Evolutionary conservation across 1,140 invertebrate species (phyloP).

Genomic region (Pseudoatta argentina): DNA sequence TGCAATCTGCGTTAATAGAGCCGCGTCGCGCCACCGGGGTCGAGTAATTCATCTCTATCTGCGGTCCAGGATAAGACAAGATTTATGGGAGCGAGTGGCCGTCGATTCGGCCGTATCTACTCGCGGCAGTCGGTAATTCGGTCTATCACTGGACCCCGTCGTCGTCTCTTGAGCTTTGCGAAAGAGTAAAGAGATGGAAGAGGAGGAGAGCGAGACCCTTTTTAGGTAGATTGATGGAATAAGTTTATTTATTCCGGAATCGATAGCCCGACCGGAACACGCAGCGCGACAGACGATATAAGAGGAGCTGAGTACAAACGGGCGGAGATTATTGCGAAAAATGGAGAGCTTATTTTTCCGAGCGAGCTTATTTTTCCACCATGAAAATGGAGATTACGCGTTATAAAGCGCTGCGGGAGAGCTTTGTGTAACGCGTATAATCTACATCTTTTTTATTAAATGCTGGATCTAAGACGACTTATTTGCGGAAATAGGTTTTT

Average conservation of each 20-base stretch:
- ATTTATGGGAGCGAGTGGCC: constrained; percentile 48
- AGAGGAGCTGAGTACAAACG: constrained; percentile 14
- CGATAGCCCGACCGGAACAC: constrained; percentile 8
- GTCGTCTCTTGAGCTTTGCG: constrained; percentile 45
- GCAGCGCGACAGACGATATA: background rate
- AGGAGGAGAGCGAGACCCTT: background rate
- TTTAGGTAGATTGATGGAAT: constrained; percentile 56
- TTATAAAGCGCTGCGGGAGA: constrained; percentile 9
- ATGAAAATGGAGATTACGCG: constrained; percentile 52
- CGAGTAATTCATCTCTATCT: constrained; percentile 62
- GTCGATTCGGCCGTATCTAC: constrained; percentile 57
- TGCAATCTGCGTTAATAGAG: constrained; percentile 59
- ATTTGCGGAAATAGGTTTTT: background rate
- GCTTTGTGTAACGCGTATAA: constrained; percentile 43
- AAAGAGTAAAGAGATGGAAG: background rate
- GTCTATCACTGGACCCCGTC: constrained; percentile 31
- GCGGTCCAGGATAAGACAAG: constrained; percentile 39
- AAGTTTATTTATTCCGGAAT: constrained; percentile 59
- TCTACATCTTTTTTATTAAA: constrained; percentile 35
- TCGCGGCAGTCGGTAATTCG: constrained; percentile 55
- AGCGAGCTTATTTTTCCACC: constrained; percentile 43
- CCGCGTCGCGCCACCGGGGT: constrained; percentile 34
- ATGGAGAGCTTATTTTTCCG: constrained; percentile 50
- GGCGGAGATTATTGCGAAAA: constrained; percentile 46
- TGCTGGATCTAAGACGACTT: constrained; percentile 12